Conservation (phyloP, 2,888 invertebrate species). For the Oligia strigilis region DNA sequence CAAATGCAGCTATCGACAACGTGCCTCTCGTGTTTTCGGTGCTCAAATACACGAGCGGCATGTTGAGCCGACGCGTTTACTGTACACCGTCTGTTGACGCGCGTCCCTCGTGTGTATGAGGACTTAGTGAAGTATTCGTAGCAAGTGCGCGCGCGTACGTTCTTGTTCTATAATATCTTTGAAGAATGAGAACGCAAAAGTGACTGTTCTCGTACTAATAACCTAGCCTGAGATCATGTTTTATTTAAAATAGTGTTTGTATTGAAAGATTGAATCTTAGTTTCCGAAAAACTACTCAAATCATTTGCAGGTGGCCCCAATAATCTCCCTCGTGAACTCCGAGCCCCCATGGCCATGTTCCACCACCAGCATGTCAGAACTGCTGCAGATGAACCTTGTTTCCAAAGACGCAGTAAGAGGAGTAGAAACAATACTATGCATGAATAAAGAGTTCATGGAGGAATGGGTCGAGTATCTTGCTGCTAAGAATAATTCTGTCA, state of each 20-base stretch:
- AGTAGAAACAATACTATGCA: slow-evolving; percentile 87
- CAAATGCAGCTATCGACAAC: not conserved
- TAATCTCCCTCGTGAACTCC: slow-evolving; percentile 83
- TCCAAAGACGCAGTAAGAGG: slow-evolving; percentile 81
- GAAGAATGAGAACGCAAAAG: not conserved
- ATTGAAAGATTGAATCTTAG: not conserved
- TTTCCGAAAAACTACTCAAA: not conserved
- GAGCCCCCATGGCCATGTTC: slow-evolving; percentile 89
- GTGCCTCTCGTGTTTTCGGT: not conserved
- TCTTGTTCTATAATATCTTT: not conserved
- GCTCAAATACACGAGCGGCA: too few species aligned
- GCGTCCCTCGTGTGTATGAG: too few species aligned
- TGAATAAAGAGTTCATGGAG: slow-evolving; percentile 77
- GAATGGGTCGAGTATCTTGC: slow-evolving; percentile 86
- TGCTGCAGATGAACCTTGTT: slow-evolving; percentile 74
- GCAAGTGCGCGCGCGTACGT: too few species aligned
- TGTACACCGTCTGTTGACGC: too few species aligned
- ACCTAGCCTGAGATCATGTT: not conserved
- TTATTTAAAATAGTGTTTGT: not conserved
- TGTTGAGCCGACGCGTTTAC: too few species aligned
- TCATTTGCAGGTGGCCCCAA: slow-evolving; percentile 78
- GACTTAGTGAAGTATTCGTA: not conserved
- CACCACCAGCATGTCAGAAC: slow-evolving; percentile 77
- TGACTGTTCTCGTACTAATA: not conserved
- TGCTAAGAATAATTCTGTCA: slow-evolving; percentile 69